These are phyloP conservation scores for Formica exsecta DNA, from an alignment of 1,140 invertebrate species.

Conservation along the genomic window DNA sequence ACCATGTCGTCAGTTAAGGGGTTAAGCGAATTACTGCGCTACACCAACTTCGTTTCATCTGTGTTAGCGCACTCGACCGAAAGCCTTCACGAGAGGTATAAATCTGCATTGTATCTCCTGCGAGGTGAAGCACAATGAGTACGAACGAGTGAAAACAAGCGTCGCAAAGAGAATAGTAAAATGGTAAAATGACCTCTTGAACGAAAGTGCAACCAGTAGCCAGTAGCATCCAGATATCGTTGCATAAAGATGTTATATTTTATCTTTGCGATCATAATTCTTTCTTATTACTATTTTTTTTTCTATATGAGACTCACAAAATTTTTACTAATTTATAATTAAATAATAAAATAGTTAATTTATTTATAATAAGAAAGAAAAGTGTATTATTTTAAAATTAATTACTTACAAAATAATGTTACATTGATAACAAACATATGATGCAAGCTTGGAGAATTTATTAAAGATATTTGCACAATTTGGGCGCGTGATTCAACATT, in stretches of 20 bases:
- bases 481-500: neutral
- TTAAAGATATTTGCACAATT: neutral
- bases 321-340: constrained; percentile 4
- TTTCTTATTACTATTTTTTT: neutral
- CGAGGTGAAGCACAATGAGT: constrained; percentile 47
- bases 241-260: neutral
- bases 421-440: neutral
- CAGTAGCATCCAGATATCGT: neutral
- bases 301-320: neutral
- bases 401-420: neutral
- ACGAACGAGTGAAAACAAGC: constrained; percentile 52
- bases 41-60: constrained; percentile 58
- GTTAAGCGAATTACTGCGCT: constrained; percentile 59
- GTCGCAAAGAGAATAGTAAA: constrained; percentile 34
- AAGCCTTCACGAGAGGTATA: constrained; percentile 56
- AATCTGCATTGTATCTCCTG: constrained; percentile 57
- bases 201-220: constrained; percentile 28
- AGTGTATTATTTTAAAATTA: neutral
- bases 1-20: constrained; percentile 61
- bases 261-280: neutral
- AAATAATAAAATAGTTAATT: neutral
- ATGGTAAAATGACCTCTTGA: constrained; percentile 20
- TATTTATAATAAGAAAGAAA: neutral
- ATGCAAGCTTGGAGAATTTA: neutral
- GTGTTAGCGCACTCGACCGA: constrained; percentile 59